Evolutionary conservation across 2,888 invertebrate genomes (phyloP).

Genomic region (Holacanthella duospinosa): DNA sequence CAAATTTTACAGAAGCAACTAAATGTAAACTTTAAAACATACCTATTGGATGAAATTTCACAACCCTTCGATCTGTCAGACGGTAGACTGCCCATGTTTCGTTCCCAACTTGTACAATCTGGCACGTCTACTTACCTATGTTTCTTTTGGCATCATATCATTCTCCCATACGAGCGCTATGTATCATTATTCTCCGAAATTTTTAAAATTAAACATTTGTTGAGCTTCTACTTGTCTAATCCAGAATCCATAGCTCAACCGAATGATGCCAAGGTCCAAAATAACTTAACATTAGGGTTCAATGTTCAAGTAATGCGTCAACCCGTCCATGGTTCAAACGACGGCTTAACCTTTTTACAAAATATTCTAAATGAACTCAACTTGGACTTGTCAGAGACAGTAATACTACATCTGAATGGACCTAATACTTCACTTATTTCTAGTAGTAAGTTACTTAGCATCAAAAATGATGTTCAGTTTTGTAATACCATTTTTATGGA

Average conservation of each 20-base stretch:
- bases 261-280: not conserved
- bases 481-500: no score
- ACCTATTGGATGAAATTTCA: not conserved
- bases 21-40: not conserved
- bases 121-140: not conserved
- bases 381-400: not conserved
- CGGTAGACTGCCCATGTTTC: not conserved
- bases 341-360: not conserved
- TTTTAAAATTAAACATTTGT: no score
- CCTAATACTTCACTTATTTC: not conserved
- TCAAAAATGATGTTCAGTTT: no score
- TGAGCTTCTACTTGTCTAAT: not conserved
- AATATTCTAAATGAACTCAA: not conserved
- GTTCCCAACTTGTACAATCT: not conserved
- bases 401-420: not conserved
- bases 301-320: not conserved
- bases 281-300: not conserved
- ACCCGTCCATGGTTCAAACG: not conserved
- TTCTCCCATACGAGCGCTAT: not conserved
- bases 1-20: not conserved
- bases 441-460: not conserved
- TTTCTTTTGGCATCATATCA: conserved; percentile 3
- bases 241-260: not conserved
- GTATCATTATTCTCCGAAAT: not conserved
- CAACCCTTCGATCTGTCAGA: not conserved